Conservation (phyloP, 2,888 invertebrate species). For the Carterocephalus palaemon region DNA sequence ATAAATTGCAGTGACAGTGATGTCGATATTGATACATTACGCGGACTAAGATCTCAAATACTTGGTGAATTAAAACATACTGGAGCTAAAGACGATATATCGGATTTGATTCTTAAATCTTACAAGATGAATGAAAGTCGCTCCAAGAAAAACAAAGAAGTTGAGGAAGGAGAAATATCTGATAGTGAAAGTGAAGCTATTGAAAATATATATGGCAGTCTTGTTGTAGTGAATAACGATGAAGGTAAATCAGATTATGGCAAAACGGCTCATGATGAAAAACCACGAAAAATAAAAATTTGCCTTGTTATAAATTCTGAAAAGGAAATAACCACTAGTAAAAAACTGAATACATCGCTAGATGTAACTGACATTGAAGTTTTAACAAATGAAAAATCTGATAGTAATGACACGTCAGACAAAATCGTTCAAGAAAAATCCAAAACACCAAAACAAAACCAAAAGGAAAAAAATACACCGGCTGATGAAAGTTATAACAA, state of each 20-base stretch:
- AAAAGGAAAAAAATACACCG: slow-evolving; percentile 10
- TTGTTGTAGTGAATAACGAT: slow-evolving; percentile 49
- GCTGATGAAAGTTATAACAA: slow-evolving; percentile 8
- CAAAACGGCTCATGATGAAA: slow-evolving; percentile 39
- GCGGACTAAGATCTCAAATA: slow-evolving; percentile 67
- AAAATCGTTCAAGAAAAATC: slow-evolving; percentile 15
- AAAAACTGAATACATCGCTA: slow-evolving; percentile 20
- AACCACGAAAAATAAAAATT: slow-evolving; percentile 58
- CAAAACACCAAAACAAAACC: not conserved
- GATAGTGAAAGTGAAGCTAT: slow-evolving; percentile 72
- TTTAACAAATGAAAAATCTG: slow-evolving; percentile 35
- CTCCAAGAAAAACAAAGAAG: slow-evolving; percentile 43
- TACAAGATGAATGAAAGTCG: slow-evolving; percentile 46
- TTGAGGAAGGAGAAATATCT: slow-evolving; percentile 71
- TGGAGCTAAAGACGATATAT: slow-evolving; percentile 65
- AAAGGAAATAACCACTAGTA: slow-evolving; percentile 34
- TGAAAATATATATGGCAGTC: slow-evolving; percentile 63
- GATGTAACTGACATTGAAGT: slow-evolving; percentile 54
- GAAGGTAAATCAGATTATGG: slow-evolving; percentile 30
- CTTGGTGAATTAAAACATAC: slow-evolving; percentile 69
- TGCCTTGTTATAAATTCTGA: slow-evolving; percentile 56
- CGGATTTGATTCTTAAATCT: slow-evolving; percentile 67
- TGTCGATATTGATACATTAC: slow-evolving; percentile 71
- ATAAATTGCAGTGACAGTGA: slow-evolving; percentile 65
- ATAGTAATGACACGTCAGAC: slow-evolving; percentile 21